Base-by-base conservation (phyloP, 2,888 invertebrate genomes). In the Ectemnius cavifrons region DNA sequence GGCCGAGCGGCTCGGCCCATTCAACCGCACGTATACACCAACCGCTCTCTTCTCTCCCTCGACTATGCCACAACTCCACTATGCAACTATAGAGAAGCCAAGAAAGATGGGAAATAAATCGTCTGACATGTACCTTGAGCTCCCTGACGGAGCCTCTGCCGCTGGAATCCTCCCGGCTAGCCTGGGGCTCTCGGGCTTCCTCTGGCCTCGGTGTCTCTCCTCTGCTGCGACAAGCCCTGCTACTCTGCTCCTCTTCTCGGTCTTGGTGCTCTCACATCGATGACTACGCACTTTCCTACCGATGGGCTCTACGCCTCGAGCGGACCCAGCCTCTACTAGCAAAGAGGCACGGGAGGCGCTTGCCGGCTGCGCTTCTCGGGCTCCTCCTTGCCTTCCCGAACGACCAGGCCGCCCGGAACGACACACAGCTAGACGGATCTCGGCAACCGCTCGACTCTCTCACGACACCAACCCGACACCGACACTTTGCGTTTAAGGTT, bases 111-210 rank as follows among this genome's bases (percentile, higher is more conserved):
- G 23, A 23, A 23, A 23, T 23, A 23, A 3, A 23, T 23, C 2
- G 23, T 23, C 23, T 23, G 23, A 23, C 3, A 23, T 23, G 45
- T 86, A 88, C 87, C 87, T 87, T 82, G 81, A 78, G 88, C 86
- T 88, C 87, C 85, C 82, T 78, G 71, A 81, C 81, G 87, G 86
- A 87, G 86, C 86, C 70, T 74, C 81, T 67, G 20, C 72, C 66
- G 71, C 65, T 72, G 70, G 60, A 80, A 79, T 79, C 81, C 72
- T 37, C 37, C 76, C 81, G 78, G 79, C 77, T 72, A 67, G 73
- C 71, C 79, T 75, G 74, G 75, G 72, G 73, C 76, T 45, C 28
- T 56, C 8, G 4, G 37, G 37, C 52, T 37, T 46, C 20, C 46
- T 60, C 70, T 73, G 37, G 37, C 8, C 77, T 59, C 58, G 37